Evolutionary conservation across 2,797 vertebrate species (phyloP).

Genomic region (Psittacula echo): DNA sequence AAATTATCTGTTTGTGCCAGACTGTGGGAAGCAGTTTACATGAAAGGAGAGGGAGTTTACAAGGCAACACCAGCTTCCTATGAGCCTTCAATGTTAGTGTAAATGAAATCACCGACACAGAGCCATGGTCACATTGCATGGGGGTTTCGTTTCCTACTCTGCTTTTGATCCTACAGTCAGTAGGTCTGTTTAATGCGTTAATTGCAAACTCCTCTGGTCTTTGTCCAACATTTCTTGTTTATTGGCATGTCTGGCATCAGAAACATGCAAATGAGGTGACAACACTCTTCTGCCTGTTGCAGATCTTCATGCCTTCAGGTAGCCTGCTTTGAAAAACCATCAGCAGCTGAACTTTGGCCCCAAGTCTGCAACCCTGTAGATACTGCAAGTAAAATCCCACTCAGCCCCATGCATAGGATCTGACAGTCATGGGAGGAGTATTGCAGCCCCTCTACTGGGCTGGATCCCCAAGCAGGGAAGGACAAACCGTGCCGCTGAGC

Average conservation of each 20-base stretch:
- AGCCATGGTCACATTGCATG: neutral
- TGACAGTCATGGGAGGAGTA: rapidly evolving
- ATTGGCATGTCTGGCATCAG: constrained; percentile 15
- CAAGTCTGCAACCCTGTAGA: neutral
- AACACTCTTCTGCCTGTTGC: neutral
- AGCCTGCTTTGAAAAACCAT: neutral
- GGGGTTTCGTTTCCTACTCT: neutral
- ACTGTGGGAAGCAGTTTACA: constrained; percentile 25
- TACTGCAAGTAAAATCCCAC: neutral
- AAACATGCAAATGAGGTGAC: neutral
- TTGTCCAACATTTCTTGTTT: neutral
- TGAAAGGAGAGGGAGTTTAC: constrained; percentile 25
- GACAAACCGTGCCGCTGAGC: neutral
- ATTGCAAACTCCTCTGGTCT: constrained; percentile 44
- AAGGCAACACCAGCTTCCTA: constrained; percentile 4
- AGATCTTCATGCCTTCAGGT: rapidly evolving
- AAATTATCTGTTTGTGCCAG: constrained; percentile 46
- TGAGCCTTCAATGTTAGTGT: neutral
- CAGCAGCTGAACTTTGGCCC: neutral
- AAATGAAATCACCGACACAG: neutral
- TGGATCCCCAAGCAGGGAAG: neutral
- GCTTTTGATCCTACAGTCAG: neutral
- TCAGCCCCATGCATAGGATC: rapidly evolving
- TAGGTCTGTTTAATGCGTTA: constrained; percentile 1
- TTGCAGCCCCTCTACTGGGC: neutral